phyloP scores from a whole-genome alignment of 2,113 vertebrate species.

The Zapornia atra region DNA sequence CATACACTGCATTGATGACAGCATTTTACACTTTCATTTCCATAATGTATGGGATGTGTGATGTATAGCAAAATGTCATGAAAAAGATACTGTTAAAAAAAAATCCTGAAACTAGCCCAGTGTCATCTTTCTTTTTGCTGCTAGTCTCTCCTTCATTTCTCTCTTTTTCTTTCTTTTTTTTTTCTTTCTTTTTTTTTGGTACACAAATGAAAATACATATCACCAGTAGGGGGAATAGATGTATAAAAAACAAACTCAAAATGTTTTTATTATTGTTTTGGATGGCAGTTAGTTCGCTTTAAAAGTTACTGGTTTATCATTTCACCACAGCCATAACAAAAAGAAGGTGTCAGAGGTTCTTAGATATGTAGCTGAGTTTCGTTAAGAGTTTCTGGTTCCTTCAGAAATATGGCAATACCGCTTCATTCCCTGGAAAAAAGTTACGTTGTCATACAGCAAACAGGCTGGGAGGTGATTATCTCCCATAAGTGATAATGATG shows the following conservation, averaged over 20 bases:
- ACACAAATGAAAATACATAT: constrained; percentile 79
- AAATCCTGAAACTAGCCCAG: background rate
- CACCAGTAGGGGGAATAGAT: constrained; percentile 84
- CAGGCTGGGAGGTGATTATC: background rate
- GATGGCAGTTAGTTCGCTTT: constrained; percentile 19
- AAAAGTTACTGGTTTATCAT: constrained; percentile 64
- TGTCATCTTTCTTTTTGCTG: constrained; percentile 8
- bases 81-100: background rate
- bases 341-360: background rate
- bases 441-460: background rate
- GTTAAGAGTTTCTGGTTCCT: background rate
- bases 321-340: constrained; percentile 5
- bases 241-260: constrained; percentile 78
- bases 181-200: background rate
- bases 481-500: fast-evolving
- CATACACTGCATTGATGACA: background rate
- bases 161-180: background rate
- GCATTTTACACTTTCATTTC: background rate
- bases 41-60: fast-evolving
- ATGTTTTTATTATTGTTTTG: constrained; percentile 70
- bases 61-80: background rate
- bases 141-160: background rate
- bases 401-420: background rate
- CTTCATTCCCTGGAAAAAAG: constrained; percentile 8
- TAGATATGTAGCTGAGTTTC: background rate